These are phyloP conservation scores for Sceloporus tristichus DNA, from an alignment of 2,113 vertebrate species.

Conservation along the genomic window DNA sequence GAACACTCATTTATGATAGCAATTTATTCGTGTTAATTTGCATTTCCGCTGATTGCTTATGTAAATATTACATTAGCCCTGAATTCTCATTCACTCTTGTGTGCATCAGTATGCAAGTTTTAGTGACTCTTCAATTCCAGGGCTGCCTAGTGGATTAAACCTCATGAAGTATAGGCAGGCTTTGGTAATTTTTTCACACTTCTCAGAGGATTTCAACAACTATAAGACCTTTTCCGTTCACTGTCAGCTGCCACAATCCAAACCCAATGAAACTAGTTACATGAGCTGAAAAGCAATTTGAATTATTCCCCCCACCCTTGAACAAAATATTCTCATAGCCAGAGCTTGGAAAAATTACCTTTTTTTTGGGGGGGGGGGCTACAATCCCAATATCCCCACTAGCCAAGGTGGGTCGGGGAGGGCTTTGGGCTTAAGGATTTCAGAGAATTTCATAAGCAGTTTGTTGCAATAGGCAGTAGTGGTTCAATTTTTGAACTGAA, in stretches of 20 bases:
- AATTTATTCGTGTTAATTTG: conserved; percentile 25
- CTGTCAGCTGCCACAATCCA: neutral
- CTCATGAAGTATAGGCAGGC: neutral
- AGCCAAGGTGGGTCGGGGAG: no score
- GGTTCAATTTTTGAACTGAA: neutral
- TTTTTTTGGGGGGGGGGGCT: no score
- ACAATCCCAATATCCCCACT: no score
- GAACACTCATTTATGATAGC: neutral
- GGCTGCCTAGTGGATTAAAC: conserved; percentile 1
- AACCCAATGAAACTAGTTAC: neutral
- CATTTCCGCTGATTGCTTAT: conserved; percentile 7
- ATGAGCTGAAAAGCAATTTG: neutral
- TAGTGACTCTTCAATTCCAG: neutral
- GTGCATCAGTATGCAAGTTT: neutral
- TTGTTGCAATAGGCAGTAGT: neutral
- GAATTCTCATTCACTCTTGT: conserved; percentile 6
- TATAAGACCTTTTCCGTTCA: conserved; percentile 46
- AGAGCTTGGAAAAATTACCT: no score
- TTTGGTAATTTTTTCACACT: neutral
- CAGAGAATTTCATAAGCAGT: neutral
- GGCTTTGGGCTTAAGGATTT: no score
- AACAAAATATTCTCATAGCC: no score
- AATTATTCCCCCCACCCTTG: neutral
- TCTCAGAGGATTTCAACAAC: conserved; percentile 1
- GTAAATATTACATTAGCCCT: neutral